Base-by-base conservation (phyloP, 2,888 invertebrate species). In the Drosophila engyochracea region DNA sequence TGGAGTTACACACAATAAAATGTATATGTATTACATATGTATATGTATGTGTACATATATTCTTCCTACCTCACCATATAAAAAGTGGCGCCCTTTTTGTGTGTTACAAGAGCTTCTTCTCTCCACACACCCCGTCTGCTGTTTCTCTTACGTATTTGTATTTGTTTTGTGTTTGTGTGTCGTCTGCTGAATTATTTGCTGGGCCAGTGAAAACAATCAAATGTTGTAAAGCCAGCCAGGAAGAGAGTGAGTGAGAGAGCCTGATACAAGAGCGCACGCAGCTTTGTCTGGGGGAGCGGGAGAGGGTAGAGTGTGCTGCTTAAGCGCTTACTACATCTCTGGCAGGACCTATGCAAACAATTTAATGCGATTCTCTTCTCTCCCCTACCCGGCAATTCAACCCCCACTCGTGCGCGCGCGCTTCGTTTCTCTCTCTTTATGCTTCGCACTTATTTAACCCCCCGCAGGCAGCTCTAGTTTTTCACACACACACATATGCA, bases 71-170 rank as follows among this genome's bases (percentile, higher is more conserved):
- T 88, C 88, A 85, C 88, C 82, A 76, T 59, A 84, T 75, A 89
- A 89, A 89, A 89, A 90, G 90, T 87, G 87, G 88, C 87, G 83
- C 89, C 83, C 75, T 90, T 88, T 86, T 85, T 76, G 16, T 70
- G 57, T 63, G 53, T 76, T 73, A 81, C 76, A 76, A 74, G 75
- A 77, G 52, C 57, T 39, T 30, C 54, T 35, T 35, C 59, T 70
- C 76, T 41, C 73, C 63, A 52, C 25, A 47, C 52, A 52, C 66
- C 66, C 68, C 62, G 47, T 58, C 62, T 65, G 58, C 58, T 60
- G 31, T 49, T 47, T 41, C 62, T 53, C 60, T 55, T 62, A 22
- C 52, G 57, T 37, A 55, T 37, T 65, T 51, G 41, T 62, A 51
- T 65, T 74, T 70, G 75, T 79, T 66, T 66, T 80, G 69, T 72